phyloP scores from a whole-genome alignment of 2,113 vertebrate species.

The Caranx melampygus region DNA sequence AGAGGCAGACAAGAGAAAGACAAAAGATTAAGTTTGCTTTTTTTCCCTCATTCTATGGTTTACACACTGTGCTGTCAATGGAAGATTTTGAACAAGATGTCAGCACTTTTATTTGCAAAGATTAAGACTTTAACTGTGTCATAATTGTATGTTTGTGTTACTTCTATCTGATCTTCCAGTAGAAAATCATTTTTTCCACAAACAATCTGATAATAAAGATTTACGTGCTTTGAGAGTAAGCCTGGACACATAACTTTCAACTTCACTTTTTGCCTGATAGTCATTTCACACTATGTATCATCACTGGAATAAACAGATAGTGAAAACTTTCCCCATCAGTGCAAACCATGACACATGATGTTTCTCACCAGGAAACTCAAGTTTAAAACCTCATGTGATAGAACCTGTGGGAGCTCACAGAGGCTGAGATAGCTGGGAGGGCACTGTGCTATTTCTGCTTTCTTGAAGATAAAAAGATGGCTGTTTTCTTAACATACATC shows the following conservation, averaged over 20 bases:
- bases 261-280: not conserved
- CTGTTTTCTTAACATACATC: slow-evolving; percentile 35
- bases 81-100: slow-evolving; percentile 6
- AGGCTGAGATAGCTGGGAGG: slow-evolving; percentile 36
- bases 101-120: slow-evolving; percentile 17
- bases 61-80: not conserved
- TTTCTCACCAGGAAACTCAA: slow-evolving; percentile 11
- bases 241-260: not conserved
- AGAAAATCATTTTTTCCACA: slow-evolving; percentile 13
- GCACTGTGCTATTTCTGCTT: slow-evolving; percentile 22
- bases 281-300: not conserved
- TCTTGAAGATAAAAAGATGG: slow-evolving; percentile 19
- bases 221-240: not conserved
- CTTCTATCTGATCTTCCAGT: slow-evolving; percentile 8
- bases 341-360: not conserved
- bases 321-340: not conserved
- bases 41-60: slow-evolving; percentile 1
- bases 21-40: not conserved
- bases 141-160: slow-evolving; percentile 27
- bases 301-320: not conserved
- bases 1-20: not conserved
- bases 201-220: slow-evolving; percentile 36
- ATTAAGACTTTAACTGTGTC: not conserved
- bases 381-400: slow-evolving; percentile 36
- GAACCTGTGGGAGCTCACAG: slow-evolving; percentile 13